Percentiles rank a stretch among this genome's conserved stretches.
phyloP scores from a whole-genome alignment of 2,113 vertebrate species.

The zebrafish (Danio rerio) region DNA sequence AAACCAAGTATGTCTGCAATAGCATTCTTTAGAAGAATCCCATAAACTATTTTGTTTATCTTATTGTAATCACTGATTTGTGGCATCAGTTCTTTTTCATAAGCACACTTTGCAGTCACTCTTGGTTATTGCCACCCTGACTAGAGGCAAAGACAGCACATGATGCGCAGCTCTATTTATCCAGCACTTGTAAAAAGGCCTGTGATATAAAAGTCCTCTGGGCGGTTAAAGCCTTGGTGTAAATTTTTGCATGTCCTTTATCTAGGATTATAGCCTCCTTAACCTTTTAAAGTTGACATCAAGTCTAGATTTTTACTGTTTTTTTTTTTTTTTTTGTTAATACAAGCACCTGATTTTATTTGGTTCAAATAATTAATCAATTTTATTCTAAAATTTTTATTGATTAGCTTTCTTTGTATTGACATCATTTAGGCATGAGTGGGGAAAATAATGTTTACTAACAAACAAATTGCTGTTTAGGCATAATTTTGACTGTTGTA shows the following conservation, averaged over 20 bases:
- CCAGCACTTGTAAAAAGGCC: slow-evolving; percentile 20
- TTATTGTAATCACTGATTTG: background rate
- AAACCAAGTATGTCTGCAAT: background rate
- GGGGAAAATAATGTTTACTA: background rate
- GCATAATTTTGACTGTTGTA: background rate
- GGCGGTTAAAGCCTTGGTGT: slow-evolving; percentile 61
- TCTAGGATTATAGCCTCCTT: slow-evolving; percentile 72
- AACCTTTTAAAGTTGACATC: slow-evolving; percentile 64
- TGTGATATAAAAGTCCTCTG: slow-evolving; percentile 12
- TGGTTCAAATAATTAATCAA: background rate
- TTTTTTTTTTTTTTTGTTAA: background rate
- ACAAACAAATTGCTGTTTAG: background rate
- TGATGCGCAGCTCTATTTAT: slow-evolving; percentile 21
- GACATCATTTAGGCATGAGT: background rate
- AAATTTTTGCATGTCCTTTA: slow-evolving; percentile 74
- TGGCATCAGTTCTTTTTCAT: background rate
- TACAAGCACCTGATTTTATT: background rate
- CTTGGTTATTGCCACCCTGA: slow-evolving; percentile 10
- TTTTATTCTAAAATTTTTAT: background rate
- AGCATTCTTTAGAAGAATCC: background rate
- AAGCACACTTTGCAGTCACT: background rate
- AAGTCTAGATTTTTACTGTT: background rate
- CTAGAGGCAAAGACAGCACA: slow-evolving; percentile 34
- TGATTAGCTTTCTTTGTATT: background rate
- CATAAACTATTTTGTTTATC: background rate